Evolutionary conservation across 2,888 invertebrate species (phyloP), one percentile per base, ranked within the genome.

Genomic region (Cosmia trapezina): DNA sequence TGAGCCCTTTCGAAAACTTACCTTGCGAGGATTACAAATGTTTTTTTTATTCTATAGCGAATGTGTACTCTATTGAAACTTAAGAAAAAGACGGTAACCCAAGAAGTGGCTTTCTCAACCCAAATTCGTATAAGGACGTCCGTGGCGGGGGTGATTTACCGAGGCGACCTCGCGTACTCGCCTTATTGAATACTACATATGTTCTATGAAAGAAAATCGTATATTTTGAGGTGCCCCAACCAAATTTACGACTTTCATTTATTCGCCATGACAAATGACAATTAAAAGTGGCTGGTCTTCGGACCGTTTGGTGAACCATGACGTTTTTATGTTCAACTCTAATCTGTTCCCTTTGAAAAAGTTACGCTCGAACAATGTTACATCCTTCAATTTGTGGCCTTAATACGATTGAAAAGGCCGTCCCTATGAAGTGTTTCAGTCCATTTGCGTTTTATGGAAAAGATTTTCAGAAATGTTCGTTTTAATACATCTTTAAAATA

Each of bases 161-260:
- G 91, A 88, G 88, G 89, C 90, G 86, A 87, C 87, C 89, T 88
- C 83, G 28, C 85, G 88, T 87, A 84, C 89, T 87, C 88, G 89
- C 91, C 91, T 94, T 95, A 95, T 95, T 94, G 94, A 95, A 95
- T 93, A 92, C 93, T 91, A 89, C 33, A 4, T 33, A 37, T 88
- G 87, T 91, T 91, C 92, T 91, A 89, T 93, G 90, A 92, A 93
- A 94, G 95, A 94, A 94, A 94, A 93, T 94, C 93, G 93, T 92
- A 93, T 91, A 94, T 95, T 94, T 94, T 95, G 93, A 94, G 91
- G 87, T 92, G 84, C 89, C 87, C 88, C 86, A 88, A 88, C 84
- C 78, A 85, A 93, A 95, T 95, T 95, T 95, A 95, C 93, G 90
- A 91, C 91, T 89, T 88, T 90, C 92, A 93, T 93, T 93, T 91